Evolutionary conservation across 2,888 invertebrate species (phyloP).

Genomic region (Nomada fucata): DNA sequence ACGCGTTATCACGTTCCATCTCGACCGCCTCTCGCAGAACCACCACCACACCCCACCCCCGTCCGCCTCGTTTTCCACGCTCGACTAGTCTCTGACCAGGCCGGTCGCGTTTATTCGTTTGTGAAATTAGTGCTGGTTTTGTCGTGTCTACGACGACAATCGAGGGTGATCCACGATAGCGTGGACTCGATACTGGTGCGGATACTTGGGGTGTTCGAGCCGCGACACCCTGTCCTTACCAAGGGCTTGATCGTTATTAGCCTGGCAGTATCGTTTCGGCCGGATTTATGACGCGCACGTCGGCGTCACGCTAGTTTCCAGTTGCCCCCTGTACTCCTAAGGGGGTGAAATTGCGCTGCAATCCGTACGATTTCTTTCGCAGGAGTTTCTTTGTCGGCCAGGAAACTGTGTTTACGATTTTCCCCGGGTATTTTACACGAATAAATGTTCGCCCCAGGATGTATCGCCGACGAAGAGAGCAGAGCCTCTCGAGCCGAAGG

Average conservation of each 20-base stretch:
- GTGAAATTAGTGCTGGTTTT: conserved; percentile 84
- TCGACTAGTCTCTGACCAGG: conserved; percentile 65
- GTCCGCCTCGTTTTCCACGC: conserved; percentile 50
- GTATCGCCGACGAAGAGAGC: too few species aligned
- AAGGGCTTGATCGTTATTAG: conserved; percentile 37
- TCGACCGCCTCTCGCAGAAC: conserved; percentile 59
- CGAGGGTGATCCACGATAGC: conserved; percentile 38
- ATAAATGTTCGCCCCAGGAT: too few species aligned
- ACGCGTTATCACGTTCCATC: conserved; percentile 77
- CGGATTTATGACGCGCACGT: conserved; percentile 58
- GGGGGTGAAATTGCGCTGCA: background rate
- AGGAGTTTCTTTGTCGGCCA: too few species aligned
- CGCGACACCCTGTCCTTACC: conserved; percentile 1
- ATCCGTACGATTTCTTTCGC: too few species aligned
- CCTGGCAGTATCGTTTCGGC: conserved; percentile 6
- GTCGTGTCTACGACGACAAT: conserved; percentile 65
- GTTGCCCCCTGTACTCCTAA: background rate
- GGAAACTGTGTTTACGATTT: too few species aligned
- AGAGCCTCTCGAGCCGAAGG: too few species aligned
- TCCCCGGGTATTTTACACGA: too few species aligned
- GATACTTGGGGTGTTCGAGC: conserved; percentile 34
- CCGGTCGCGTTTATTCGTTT: conserved; percentile 82
- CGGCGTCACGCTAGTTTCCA: background rate
- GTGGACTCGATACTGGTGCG: conserved; percentile 27
- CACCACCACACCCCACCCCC: conserved; percentile 4